Conservation (phyloP, 2,797 vertebrate species). For the Protosalanx chinensis region DNA sequence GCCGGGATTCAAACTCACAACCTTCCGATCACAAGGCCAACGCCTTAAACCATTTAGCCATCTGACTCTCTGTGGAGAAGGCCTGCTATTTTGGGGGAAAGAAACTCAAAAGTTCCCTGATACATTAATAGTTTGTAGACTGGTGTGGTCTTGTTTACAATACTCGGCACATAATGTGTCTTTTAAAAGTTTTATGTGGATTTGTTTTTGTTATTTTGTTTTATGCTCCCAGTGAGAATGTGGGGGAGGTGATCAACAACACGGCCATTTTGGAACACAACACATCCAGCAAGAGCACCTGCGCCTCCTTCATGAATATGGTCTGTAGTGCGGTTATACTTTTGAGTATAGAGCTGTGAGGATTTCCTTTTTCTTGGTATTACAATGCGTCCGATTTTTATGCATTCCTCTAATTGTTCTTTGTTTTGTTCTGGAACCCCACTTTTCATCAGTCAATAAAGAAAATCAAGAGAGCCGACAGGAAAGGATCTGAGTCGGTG, state of each 20-base stretch:
- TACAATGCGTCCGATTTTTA: background rate
- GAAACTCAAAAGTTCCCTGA: background rate
- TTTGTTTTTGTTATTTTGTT: background rate
- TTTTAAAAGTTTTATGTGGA: background rate
- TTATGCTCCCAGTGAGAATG: conserved; percentile 79
- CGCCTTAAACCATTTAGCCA: too few relatives aligned
- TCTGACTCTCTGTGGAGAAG: too few relatives aligned
- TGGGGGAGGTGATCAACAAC: conserved; percentile 90
- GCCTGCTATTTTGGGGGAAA: too few relatives aligned
- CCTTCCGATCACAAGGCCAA: too few relatives aligned
- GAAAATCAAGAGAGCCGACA: conserved; percentile 94
- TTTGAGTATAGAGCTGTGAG: background rate
- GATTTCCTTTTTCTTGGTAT: background rate
- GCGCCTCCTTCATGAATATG: conserved; percentile 93
- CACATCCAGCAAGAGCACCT: conserved; percentile 79
- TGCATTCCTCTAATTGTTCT: background rate
- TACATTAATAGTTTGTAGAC: background rate
- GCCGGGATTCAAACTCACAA: too few relatives aligned
- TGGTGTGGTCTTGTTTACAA: too few relatives aligned
- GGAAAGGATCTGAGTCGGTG: conserved; percentile 94
- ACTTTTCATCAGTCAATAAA: conserved; percentile 81
- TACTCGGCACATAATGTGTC: background rate
- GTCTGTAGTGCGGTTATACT: conserved; percentile 59
- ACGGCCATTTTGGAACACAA: conserved; percentile 86
- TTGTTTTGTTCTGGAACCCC: too few relatives aligned